Evolutionary conservation across 92 coral and sea anemone species (phyloP).

Genomic region (Palythoa grandis): DNA sequence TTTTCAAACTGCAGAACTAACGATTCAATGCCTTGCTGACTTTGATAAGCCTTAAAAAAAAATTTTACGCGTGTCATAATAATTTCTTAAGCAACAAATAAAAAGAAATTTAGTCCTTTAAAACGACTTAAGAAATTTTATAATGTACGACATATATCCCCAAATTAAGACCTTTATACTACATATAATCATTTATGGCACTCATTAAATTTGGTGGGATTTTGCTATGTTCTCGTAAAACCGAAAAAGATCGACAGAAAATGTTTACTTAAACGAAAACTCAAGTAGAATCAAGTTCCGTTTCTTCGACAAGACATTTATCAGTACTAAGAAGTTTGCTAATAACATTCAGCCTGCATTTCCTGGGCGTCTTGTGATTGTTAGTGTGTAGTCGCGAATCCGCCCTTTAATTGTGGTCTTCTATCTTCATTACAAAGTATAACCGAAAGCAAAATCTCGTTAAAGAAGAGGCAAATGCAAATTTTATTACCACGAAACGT

Average conservation of each 20-base stretch:
- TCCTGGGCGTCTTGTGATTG: neutral
- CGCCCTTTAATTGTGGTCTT: neutral
- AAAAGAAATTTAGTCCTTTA: neutral
- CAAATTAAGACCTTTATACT: neutral
- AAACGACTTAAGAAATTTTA: neutral
- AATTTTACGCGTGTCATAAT: neutral
- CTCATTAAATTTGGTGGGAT: neutral
- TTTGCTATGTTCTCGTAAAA: neutral
- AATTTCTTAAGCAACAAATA: neutral
- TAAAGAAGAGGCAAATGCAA: neutral
- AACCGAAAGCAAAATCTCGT: neutral
- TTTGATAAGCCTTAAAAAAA: neutral
- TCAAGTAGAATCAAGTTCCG: slow-evolving; percentile 1
- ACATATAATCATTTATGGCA: neutral
- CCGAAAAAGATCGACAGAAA: neutral
- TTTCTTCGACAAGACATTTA: neutral
- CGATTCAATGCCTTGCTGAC: no score
- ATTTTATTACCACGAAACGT: neutral
- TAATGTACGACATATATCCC: neutral
- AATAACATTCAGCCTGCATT: slow-evolving; percentile 10
- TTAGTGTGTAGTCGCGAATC: neutral
- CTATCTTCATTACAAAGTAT: neutral
- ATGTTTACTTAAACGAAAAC: no score
- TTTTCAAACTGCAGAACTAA: neutral
- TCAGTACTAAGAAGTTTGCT: neutral